phyloP scores from a whole-genome alignment of 2,888 invertebrate species.

The Liopterus haemorrhoidalis region DNA sequence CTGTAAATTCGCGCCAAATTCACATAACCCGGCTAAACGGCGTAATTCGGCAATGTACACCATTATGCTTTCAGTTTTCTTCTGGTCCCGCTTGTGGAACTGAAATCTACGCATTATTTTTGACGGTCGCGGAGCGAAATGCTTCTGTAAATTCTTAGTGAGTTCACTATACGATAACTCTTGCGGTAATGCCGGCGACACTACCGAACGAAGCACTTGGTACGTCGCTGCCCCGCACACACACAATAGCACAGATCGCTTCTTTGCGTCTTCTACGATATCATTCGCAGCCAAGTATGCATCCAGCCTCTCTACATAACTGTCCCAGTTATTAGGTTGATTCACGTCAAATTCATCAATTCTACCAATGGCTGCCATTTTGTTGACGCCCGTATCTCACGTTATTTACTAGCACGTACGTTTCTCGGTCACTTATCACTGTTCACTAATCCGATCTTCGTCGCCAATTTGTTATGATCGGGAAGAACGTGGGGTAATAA shows the following conservation, averaged over 20 bases:
- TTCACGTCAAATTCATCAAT: conserved; percentile 7
- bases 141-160: conserved; percentile 4
- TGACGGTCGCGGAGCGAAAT: conserved; percentile 18
- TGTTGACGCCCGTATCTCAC: neutral
- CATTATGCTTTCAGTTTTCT: neutral
- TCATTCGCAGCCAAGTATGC: conserved; percentile 14
- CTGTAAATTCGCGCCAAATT: conserved; percentile 14
- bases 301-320: conserved; percentile 11
- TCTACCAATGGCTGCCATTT: neutral
- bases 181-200: conserved; percentile 6
- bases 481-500: no score
- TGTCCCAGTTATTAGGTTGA: conserved; percentile 10
- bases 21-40: conserved; percentile 12
- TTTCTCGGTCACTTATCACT: no score
- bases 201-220: conserved; percentile 13
- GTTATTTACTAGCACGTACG: neutral
- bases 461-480: no score
- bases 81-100: conserved; percentile 19
- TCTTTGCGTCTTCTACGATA: conserved; percentile 1
- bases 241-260: conserved; percentile 8
- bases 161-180: conserved; percentile 4
- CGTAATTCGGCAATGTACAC: neutral
- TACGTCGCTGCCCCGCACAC: conserved; percentile 12
- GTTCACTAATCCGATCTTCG: no score
- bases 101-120: conserved; percentile 18